phyloP scores from a whole-genome alignment of 2,797 vertebrate genomes.

The Sebastes wilsoni region DNA sequence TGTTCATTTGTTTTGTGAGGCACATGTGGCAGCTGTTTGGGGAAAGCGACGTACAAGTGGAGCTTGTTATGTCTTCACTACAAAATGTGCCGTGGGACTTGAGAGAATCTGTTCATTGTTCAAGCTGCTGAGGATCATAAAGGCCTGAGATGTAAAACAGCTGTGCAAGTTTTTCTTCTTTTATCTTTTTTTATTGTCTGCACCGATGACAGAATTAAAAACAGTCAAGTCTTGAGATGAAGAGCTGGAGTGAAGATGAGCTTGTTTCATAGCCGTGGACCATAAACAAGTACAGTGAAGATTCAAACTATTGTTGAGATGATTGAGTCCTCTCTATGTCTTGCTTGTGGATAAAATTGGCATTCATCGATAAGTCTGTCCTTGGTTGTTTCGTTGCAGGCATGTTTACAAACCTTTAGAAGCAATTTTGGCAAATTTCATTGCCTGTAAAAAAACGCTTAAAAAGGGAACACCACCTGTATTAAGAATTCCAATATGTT shows the following conservation, averaged over 20 bases:
- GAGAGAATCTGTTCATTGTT: background rate
- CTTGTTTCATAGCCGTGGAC: background rate
- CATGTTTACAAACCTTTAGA: no score
- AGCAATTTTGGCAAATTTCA: background rate
- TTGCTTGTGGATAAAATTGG: background rate
- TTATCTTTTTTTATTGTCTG: background rate
- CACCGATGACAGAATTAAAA: background rate
- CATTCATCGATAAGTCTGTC: background rate
- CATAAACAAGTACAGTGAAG: background rate
- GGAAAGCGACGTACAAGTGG: background rate
- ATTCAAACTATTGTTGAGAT: background rate
- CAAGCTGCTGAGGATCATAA: conserved; percentile 12
- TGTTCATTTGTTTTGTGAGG: background rate
- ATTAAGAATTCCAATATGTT: no score
- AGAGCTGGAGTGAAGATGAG: background rate
- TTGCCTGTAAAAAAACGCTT: background rate
- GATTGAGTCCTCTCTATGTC: background rate
- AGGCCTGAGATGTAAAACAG: conserved; percentile 23
- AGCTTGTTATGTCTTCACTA: background rate
- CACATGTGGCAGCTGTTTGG: background rate
- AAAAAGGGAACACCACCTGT: no score
- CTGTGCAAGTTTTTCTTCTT: background rate
- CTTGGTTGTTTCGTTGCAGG: no score
- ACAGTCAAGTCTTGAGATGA: background rate
- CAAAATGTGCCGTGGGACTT: background rate